A percentile compares a stretch with the other conserved stretches of the same genome.
These are phyloP conservation scores for Rhagophthalmus giganteus DNA, from an alignment of 2,888 invertebrate genomes.

Conservation along the genomic window DNA sequence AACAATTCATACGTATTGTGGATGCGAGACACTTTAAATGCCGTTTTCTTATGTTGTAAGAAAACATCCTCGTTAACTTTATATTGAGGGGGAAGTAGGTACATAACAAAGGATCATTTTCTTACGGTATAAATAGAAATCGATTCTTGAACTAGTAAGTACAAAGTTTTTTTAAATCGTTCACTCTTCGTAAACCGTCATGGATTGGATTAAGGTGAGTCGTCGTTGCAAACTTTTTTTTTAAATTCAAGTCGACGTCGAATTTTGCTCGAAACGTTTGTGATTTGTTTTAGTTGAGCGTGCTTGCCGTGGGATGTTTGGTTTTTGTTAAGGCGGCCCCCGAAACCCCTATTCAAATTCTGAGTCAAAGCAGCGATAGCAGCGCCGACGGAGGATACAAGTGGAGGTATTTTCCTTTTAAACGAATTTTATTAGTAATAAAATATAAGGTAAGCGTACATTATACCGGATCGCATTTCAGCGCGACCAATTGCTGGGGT, in stretches of 20 bases:
- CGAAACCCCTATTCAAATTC: conserved; percentile 65
- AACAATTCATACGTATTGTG: too few species aligned
- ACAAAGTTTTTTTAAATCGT: too few species aligned
- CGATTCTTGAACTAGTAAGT: too few species aligned
- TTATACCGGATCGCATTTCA: too few species aligned
- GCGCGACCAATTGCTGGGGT: too few species aligned
- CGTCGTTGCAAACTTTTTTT: too few species aligned
- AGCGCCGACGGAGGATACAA: conserved; percentile 73
- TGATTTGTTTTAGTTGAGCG: conserved; percentile 11
- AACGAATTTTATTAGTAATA: background rate
- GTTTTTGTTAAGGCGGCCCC: conserved; percentile 57
- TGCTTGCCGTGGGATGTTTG: conserved; percentile 4
- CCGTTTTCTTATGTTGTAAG: conserved; percentile 50
- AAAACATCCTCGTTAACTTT: conserved; percentile 43
- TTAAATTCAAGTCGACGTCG: too few species aligned
- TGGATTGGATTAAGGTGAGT: conserved; percentile 25
- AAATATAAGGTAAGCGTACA: too few species aligned
- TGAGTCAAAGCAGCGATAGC: conserved; percentile 72
- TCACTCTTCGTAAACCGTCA: too few species aligned
- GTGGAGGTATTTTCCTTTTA: conserved; percentile 61
- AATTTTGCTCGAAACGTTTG: too few species aligned
- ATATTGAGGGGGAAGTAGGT: conserved; percentile 46
- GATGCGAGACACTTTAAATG: too few species aligned
- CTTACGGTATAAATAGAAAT: conserved; percentile 33
- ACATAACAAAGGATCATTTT: too few species aligned